phyloP scores from a whole-genome alignment of 2,888 invertebrate species.

The Plusia festucae region DNA sequence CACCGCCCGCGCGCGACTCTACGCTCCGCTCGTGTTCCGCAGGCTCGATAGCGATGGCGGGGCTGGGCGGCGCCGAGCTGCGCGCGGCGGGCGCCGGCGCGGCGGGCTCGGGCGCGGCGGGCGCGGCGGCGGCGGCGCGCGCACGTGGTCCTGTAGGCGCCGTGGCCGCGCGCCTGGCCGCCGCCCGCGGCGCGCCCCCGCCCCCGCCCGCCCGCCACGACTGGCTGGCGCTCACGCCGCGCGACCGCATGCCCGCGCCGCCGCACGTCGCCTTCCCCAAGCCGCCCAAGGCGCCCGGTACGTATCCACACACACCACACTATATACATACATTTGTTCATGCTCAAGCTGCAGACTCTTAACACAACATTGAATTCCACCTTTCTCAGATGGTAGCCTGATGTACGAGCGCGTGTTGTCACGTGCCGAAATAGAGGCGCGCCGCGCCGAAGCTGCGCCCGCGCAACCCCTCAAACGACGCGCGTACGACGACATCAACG shows the following conservation, averaged over 20 bases:
- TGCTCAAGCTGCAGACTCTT: not conserved
- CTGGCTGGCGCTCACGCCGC: conserved; percentile 93
- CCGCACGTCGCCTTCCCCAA: conserved; percentile 96
- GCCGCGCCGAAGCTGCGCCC: conserved; percentile 72
- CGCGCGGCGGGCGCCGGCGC: conserved; percentile 65
- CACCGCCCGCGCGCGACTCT: not conserved
- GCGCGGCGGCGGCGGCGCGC: conserved; percentile 73
- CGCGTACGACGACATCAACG: conserved; percentile 96
- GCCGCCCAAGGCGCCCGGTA: conserved; percentile 96
- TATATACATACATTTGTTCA: no score
- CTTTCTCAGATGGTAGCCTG: conserved; percentile 93
- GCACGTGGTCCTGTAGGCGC: conserved; percentile 79
- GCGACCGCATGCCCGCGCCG: conserved; percentile 94
- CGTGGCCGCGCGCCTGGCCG: conserved; percentile 82
- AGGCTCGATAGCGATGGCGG: conserved; percentile 89
- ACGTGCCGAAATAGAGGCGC: conserved; percentile 92
- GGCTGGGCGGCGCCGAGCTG: conserved; percentile 86
- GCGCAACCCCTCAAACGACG: conserved; percentile 92
- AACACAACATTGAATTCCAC: not conserved
- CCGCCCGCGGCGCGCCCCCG: conserved; percentile 77
- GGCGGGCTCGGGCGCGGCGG: conserved; percentile 70
- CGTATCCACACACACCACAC: conserved; percentile 11
- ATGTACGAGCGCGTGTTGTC: conserved; percentile 96
- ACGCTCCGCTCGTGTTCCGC: not conserved
- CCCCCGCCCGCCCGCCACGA: conserved; percentile 86